Evolutionary conservation across 2,888 invertebrate genomes (phyloP), one percentile per base, ranked within the genome.

Genomic region (Germaria angustata): DNA sequence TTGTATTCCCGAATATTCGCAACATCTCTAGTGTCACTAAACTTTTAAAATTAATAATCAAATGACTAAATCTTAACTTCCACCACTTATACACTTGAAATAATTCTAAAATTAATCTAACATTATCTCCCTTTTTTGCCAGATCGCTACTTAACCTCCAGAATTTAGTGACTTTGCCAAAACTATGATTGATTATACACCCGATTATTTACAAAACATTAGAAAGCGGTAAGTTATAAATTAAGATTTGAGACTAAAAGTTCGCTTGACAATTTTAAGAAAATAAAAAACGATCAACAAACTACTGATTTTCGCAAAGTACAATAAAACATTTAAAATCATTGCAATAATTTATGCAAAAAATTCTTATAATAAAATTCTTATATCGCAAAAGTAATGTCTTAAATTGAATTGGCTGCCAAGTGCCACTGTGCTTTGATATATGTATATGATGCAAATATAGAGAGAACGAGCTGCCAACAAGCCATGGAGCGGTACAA

Each of bases 181-280:
- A 91, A 96, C 96, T 88, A 98, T 98, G 96, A 94, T 97, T 44
- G 97, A 98, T 89, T 99, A 97, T 91, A 96, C 99, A 80, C 95
- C 96, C 7, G 95, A 97, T 88, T 99, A 99, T 92, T 92, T 98
- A 91, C 97, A 98, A 90, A 97, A 96, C 87, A 97, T 99, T 87
- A 93, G 98, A 90, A 97, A 97, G 90, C 95, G 96, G 96, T 96
- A 91, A 85, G 85, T 80, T 20, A 2, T 17, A 17, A 17, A 55
- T 11, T 5, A 5, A 6, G 6, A 28, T 28, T 6, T 6, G 3
- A 5, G 6, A 28, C 6, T 28, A 49, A 46, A 49, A 9, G 22
- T 6, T n/a, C 2, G 4, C 22, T 5, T n/a, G 36, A 65, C 2
- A 55, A 28, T 32, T 24, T 55, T 22, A 51, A 22, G 39, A 2